phyloP scores from a whole-genome alignment of 2,113 vertebrate species.

The Microcebus griseorufus region DNA sequence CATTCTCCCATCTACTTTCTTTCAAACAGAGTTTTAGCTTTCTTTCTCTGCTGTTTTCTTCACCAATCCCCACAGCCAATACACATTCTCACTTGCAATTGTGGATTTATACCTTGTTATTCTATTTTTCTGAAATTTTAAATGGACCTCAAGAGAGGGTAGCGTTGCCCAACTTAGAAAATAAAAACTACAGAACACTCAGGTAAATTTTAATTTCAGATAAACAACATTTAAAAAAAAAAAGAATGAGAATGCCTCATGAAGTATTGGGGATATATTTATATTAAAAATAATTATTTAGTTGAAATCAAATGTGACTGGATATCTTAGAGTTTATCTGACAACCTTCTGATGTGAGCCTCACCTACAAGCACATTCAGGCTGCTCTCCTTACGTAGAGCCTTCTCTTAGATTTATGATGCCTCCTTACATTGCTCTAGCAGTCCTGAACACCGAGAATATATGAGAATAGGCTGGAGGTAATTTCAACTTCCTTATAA shows the following conservation, averaged over 20 bases:
- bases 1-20: not conserved
- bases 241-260: not conserved
- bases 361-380: accelerated
- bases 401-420: not conserved
- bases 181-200: not conserved
- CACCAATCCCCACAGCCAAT: not conserved
- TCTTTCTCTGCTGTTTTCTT: not conserved
- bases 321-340: not conserved
- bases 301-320: not conserved
- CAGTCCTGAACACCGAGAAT: not conserved
- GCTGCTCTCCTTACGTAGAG: not conserved
- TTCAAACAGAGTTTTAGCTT: not conserved
- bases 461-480: not conserved
- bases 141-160: not conserved
- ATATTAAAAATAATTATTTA: not conserved
- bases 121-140: not conserved
- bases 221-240: not conserved
- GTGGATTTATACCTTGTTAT: not conserved
- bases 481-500: not conserved
- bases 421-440: not conserved
- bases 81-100: not conserved
- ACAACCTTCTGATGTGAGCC: not conserved
- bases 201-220: not conserved
- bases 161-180: not conserved
- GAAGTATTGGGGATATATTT: not conserved